Evolutionary conservation across 2,797 vertebrate genomes (phyloP).

Genomic region (Uromys caudimaculatus): DNA sequence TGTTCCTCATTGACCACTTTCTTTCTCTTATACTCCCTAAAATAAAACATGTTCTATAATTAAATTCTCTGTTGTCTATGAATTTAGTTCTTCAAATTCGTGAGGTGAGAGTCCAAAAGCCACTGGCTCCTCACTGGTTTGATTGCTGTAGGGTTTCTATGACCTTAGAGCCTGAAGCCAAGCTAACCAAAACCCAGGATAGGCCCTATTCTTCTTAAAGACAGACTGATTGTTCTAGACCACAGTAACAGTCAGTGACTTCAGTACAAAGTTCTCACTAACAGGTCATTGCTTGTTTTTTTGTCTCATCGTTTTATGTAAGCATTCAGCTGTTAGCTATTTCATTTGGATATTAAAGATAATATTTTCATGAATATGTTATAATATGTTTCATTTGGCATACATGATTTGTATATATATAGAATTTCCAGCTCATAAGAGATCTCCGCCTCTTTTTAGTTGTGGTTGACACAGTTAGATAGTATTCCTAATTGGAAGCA

Average conservation of each 20-base stretch:
- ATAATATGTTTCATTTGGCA: neutral
- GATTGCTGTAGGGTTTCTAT: neutral
- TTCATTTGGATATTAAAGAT: conserved; percentile 19
- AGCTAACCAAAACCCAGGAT: neutral
- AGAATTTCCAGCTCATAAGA: neutral
- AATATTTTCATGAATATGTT: neutral
- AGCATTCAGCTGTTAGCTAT: neutral
- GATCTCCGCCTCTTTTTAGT: neutral
- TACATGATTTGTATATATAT: neutral
- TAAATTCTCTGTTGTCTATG: neutral
- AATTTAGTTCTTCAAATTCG: neutral
- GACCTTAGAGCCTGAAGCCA: neutral
- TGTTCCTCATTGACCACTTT: neutral
- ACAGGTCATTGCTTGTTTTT: neutral
- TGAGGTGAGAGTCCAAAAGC: neutral
- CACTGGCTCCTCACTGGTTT: neutral
- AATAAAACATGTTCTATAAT: neutral
- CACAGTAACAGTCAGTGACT: neutral
- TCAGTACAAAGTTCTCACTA: neutral
- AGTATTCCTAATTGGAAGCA: neutral
- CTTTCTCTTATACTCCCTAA: neutral
- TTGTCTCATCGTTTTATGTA: conserved; percentile 4
- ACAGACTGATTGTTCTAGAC: neutral
- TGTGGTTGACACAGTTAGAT: neutral
- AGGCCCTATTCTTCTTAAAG: neutral